phyloP scores from a whole-genome alignment of 2,888 invertebrate species.

The Xestia sexstrigata region DNA sequence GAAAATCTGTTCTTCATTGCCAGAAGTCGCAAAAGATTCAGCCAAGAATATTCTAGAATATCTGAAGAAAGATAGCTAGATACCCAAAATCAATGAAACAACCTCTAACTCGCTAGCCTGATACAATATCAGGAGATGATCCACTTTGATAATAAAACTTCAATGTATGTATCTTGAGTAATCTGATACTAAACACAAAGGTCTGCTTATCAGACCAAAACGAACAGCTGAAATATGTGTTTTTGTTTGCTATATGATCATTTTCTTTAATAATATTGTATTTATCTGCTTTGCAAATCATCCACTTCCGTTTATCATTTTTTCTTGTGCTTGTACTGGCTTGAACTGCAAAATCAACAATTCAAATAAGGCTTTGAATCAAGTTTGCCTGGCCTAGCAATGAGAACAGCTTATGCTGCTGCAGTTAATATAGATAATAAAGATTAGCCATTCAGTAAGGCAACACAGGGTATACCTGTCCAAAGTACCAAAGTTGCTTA shows the following conservation, averaged over 20 bases:
- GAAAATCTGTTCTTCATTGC: not conserved
- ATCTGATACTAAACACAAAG: conserved; percentile 32
- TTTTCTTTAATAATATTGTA: not conserved
- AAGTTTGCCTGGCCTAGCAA: too few relatives aligned
- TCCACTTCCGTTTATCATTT: not conserved
- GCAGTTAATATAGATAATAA: too few relatives aligned
- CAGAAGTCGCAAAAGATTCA: not conserved
- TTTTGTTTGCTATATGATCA: conserved; percentile 24
- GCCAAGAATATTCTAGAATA: conserved; percentile 35
- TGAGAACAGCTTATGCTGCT: too few relatives aligned
- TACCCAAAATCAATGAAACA: conserved; percentile 20
- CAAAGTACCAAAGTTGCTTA: too few relatives aligned
- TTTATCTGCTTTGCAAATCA: not conserved
- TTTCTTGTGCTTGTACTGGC: not conserved
- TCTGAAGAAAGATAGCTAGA: not conserved
- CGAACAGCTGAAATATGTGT: conserved; percentile 12
- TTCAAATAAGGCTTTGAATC: not conserved
- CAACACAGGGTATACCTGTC: too few relatives aligned
- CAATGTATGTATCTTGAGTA: conserved; percentile 22
- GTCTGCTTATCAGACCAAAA: conserved; percentile 24
- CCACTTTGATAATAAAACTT: conserved; percentile 46
- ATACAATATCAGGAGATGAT: conserved; percentile 44
- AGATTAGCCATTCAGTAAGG: too few relatives aligned
- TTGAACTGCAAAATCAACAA: not conserved
- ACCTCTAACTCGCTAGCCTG: conserved; percentile 1